Percentiles rank a stretch among this genome's conserved stretches.
These are phyloP conservation scores for Sesamia nonagrioides DNA, from an alignment of 1,140 invertebrate genomes.

Conservation along the genomic window DNA sequence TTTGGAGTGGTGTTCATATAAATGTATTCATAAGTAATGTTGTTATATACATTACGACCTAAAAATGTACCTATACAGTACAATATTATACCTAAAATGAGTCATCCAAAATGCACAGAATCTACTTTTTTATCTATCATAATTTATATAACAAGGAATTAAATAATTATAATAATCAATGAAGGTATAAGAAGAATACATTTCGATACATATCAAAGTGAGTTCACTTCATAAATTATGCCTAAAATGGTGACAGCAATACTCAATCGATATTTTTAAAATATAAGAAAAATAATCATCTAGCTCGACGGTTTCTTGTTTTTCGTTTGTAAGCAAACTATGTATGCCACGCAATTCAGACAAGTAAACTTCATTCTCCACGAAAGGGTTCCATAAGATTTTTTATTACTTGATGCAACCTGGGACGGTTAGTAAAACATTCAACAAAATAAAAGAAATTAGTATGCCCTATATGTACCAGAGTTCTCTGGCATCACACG, in stretches of 20 bases:
- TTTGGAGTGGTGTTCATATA: constrained; percentile 55
- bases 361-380: neutral
- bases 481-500: no score
- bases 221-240: neutral
- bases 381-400: constrained; percentile 8
- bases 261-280: neutral
- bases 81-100: constrained; percentile 5
- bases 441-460: neutral
- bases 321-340: neutral
- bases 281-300: neutral
- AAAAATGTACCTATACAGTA: constrained; percentile 23
- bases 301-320: neutral
- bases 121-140: constrained; percentile 12
- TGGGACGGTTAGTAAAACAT: no score
- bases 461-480: neutral
- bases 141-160: neutral
- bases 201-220: constrained; percentile 7
- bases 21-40: constrained; percentile 11
- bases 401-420: neutral
- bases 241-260: neutral
- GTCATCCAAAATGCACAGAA: constrained; percentile 5
- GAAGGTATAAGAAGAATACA: constrained; percentile 4
- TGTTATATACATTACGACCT: constrained; percentile 12
- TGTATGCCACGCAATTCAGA: neutral
- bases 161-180: neutral